Evolutionary conservation across 2,113 vertebrate genomes (phyloP), one percentile per base, ranked within the genome.

Genomic region (Paraplagusia blochii): DNA sequence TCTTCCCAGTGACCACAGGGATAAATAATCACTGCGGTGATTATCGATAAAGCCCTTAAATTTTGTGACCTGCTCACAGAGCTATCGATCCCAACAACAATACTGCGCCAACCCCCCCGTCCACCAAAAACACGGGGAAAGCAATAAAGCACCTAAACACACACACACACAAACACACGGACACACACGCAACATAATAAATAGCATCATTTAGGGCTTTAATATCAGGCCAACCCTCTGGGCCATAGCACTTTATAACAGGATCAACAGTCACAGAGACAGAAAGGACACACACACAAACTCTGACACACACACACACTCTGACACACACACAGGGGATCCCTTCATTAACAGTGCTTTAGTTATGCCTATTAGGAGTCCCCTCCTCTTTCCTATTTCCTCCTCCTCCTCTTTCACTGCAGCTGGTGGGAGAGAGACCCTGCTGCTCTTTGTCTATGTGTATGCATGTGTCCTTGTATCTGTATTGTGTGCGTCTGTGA

Each of bases 41-140:
- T 94, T 92, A 95, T 95, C 90, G 92, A 96, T 93, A 93, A 92
- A 90, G 87, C 78, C 86, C 48, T n/a, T 85, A 91, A 88, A 91
- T 85, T 83, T 76, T 52, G 69, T 53, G 68, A 76, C 71, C 72
- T 45, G 72, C 51, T 85, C 79, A 63, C 63, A 45, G 63, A 80
- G 71, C 69, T 81, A 83, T 89, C 72, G 92, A 95, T 97, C 91
- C 63, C 13, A 35, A 88, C 93, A 94, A 89, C 87, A 80, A 84
- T 64, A 81, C 65, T 63, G 42, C 61, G 17, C 56, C n/a, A 19
- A 53, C 55, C 16, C 39, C 54, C 36, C 40, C 18, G 16, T 38
- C 44, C 58, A 38, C 60, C 50, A 58, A 80, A 87, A 80, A 86
- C 84, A 86, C 71, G 81, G 87, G 72, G 70, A 90, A 82, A 89